Evolutionary conservation across 1,140 invertebrate genomes (phyloP).

Genomic region (Cardiocondyla obscurior): DNA sequence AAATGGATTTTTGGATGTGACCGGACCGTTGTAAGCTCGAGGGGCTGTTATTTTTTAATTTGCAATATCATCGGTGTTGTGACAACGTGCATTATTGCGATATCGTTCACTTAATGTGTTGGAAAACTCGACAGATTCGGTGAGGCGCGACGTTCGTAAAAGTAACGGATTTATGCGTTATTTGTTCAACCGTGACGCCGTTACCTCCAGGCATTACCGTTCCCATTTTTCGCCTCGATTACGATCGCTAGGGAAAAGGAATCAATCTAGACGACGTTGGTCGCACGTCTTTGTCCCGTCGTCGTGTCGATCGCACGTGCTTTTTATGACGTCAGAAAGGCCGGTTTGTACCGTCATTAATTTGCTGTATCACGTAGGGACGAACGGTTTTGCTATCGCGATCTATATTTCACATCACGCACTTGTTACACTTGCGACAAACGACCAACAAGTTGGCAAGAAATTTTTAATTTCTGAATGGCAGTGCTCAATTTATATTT

Average conservation of each 20-base stretch:
- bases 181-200: constrained; percentile 55
- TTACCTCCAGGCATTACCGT: constrained; percentile 54
- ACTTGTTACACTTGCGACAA: neutral
- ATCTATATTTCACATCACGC: neutral
- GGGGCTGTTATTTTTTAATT: neutral
- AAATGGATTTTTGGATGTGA: neutral
- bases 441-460: neutral
- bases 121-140: neutral
- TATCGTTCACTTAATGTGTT: neutral
- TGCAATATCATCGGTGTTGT: neutral
- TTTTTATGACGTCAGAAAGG: neutral
- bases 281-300: neutral
- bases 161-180: constrained; percentile 64
- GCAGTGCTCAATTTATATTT: neutral
- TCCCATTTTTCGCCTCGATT: constrained; percentile 50
- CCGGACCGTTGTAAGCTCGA: neutral
- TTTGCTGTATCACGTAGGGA: neutral
- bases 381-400: constrained; percentile 1
- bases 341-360: neutral
- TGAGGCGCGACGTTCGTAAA: constrained; percentile 37
- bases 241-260: neutral
- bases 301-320: neutral
- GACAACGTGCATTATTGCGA: constrained; percentile 6
- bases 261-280: constrained; percentile 2
- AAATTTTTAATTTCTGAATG: neutral